Base-by-base conservation (phyloP, 2,113 vertebrate genomes). In the Corvus moneduloides region DNA sequence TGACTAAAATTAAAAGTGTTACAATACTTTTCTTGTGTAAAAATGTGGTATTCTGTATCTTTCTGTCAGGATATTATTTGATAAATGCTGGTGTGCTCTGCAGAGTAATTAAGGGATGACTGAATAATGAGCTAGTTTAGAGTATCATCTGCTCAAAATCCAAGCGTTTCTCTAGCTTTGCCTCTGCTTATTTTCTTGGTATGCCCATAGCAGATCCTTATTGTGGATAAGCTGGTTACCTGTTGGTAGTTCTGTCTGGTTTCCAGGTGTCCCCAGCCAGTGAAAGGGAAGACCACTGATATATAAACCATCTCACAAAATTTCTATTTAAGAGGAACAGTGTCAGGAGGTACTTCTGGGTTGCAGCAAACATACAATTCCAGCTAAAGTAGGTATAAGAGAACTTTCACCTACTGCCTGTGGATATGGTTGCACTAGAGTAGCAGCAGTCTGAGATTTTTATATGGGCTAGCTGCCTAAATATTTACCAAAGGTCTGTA, bases 251-350 rank as follows among this genome's bases (percentile, higher is more conserved):
- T 94, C 12, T 55, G 0, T n/a, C 56, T 80, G 67, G 11, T 80
- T 66, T 77, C 46, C 52, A 54, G 24, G 13, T 54, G 17, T 68
- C 6, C 12, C 10, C 28, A 62, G 3, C 37, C 22, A 26, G 4
- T 37, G n/a, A 77, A 56, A 13, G 41, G 37, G 44, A 49, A 63
- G 37, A 74, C 28, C 20, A 41, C 8, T 54, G 32, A 15, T 15
- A 1, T 4, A 17, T 11, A 55, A 71, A 14, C 19, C 17, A 5
- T 39, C 44, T 68, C 1, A 2, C 0, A 2, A 1, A 63, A 35
- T 51, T 68, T 56, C 46, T 78, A 0, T 54, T 30, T 7, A 8
- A 33, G 43, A 58, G 35, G 26, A 80, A 3, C 51, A 37, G n/a
- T 5, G 37, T 87, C 24, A 46, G 48, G 55, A 37, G 69, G 32